phyloP scores from a whole-genome alignment of 2,113 vertebrate genomes.

The Xerus inauris region DNA sequence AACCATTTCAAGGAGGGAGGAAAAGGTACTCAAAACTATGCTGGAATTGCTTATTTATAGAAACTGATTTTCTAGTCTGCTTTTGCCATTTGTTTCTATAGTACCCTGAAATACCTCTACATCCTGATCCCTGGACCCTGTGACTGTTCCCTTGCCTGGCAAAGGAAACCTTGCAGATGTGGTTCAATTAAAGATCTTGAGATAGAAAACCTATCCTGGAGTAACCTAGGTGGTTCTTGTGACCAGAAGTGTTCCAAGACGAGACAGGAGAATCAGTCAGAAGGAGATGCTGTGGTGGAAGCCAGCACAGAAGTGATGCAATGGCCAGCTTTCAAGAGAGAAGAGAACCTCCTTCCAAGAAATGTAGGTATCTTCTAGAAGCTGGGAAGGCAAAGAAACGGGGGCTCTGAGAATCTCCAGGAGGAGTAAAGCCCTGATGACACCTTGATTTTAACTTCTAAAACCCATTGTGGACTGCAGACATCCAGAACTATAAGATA shows the following conservation, averaged over 20 bases:
- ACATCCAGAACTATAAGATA: not conserved
- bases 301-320: fast-evolving
- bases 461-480: not conserved
- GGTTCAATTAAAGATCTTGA: not conserved
- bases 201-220: too few species aligned
- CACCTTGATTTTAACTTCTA: too few species aligned
- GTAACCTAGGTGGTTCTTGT: not conserved
- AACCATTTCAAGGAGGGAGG: conserved; percentile 34
- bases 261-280: not conserved
- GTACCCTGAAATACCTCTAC: too few species aligned
- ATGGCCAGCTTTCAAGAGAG: not conserved
- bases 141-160: not conserved
- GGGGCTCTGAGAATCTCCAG: too few species aligned
- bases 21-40: not conserved
- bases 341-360: not conserved
- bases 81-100: not conserved
- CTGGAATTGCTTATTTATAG: conserved; percentile 67
- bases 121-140: not conserved
- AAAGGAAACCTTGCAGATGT: not conserved
- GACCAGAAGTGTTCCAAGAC: not conserved
- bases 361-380: not conserved
- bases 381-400: not conserved
- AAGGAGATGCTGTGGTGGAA: fast-evolving
- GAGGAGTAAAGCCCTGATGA: fast-evolving
- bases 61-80: conserved; percentile 67